phyloP scores from a whole-genome alignment of 2,888 invertebrate genomes.

The Eudemis profundana region DNA sequence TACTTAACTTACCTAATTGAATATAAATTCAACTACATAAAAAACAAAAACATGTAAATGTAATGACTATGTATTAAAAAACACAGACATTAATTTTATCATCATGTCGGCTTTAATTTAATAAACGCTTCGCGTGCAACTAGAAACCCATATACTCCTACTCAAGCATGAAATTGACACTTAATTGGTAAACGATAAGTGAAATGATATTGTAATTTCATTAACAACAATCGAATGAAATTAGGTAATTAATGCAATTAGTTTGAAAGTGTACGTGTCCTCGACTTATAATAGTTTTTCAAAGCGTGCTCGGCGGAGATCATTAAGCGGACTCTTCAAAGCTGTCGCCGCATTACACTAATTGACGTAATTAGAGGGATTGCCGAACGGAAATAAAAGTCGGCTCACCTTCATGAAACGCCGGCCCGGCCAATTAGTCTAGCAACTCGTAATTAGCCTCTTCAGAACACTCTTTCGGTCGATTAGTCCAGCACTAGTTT shows the following conservation, averaged over 20 bases:
- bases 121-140: constrained; percentile 19
- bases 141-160: constrained; percentile 8
- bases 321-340: constrained; percentile 81
- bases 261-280: constrained; percentile 46
- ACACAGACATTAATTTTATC: constrained; percentile 18
- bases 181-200: constrained; percentile 36
- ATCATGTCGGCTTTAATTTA: constrained; percentile 22
- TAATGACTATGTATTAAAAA: constrained; percentile 12
- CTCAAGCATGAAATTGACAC: constrained; percentile 33
- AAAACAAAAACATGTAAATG: neutral
- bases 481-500: constrained; percentile 69
- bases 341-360: constrained; percentile 85
- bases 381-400: constrained; percentile 85
- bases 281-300: constrained; percentile 65
- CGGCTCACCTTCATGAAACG: constrained; percentile 85
- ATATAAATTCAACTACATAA: too few species aligned
- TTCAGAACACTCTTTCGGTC: constrained; percentile 69
- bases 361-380: constrained; percentile 85
- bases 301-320: constrained; percentile 68
- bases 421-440: constrained; percentile 83
- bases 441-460: constrained; percentile 80
- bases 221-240: constrained; percentile 32
- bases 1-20: neutral
- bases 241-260: constrained; percentile 37
- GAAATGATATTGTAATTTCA: constrained; percentile 32